A percentile compares a stretch with the other conserved stretches of the same genome.
These are phyloP conservation scores for Benitochromis conjunctus DNA, from an alignment of 2,113 vertebrate genomes.

Conservation along the genomic window DNA sequence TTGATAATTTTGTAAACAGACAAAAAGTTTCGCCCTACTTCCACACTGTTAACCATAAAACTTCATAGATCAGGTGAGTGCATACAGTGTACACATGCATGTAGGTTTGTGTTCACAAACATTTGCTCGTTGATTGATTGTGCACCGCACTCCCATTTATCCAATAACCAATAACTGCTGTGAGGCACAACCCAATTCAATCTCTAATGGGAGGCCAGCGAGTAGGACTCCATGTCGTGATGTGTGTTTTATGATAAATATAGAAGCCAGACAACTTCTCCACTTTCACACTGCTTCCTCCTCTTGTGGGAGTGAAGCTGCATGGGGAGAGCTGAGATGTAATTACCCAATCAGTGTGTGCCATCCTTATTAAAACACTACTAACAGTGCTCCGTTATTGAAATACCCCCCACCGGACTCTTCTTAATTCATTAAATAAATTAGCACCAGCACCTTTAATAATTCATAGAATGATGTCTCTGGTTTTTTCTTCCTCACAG, in stretches of 20 bases:
- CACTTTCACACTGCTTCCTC: constrained; percentile 44
- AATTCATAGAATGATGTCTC: constrained; percentile 78
- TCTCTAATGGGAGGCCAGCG: constrained; percentile 39
- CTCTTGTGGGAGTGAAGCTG: constrained; percentile 61
- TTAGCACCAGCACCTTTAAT: constrained; percentile 81
- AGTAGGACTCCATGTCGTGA: constrained; percentile 11
- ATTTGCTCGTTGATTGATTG: constrained; percentile 34
- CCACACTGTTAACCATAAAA: background rate
- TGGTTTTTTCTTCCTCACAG: constrained; percentile 46
- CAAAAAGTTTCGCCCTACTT: background rate
- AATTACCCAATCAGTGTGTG: constrained; percentile 83
- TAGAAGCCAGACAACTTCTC: constrained; percentile 51
- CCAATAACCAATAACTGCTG: constrained; percentile 26
- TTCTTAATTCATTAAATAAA: constrained; percentile 91
- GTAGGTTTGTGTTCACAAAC: constrained; percentile 5
- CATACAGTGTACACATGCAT: background rate
- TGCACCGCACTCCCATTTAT: constrained; percentile 14
- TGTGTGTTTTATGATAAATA: constrained; percentile 64
- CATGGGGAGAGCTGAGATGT: constrained; percentile 70
- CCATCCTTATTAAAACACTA: constrained; percentile 84
- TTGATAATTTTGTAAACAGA: background rate
- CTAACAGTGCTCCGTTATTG: constrained; percentile 88
- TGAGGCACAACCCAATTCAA: constrained; percentile 32
- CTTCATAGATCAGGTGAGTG: background rate
- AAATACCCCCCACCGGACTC: constrained; percentile 82